Percentiles rank a stretch among this genome's conserved stretches.
phyloP scores from a whole-genome alignment of 2,797 vertebrate genomes.

The Halcyon leucocephala region DNA sequence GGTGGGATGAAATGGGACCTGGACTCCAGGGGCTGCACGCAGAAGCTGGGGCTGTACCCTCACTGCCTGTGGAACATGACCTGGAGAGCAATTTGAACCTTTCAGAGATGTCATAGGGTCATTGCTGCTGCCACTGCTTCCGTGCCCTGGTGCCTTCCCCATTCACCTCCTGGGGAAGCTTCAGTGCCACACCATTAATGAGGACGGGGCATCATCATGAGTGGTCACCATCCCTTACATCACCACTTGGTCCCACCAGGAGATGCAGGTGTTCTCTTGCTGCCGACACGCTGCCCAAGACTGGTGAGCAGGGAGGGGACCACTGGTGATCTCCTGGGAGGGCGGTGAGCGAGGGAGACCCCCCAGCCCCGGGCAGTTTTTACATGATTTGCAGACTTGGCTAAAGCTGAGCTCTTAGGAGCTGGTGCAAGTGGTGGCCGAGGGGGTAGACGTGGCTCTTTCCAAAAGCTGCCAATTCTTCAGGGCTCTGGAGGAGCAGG shows the following conservation, averaged over 20 bases:
- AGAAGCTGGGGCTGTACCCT: background rate
- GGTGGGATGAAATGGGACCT: fast-evolving
- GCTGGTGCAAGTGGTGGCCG: background rate
- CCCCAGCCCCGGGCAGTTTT: background rate
- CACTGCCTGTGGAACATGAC: fast-evolving
- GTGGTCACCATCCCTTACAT: background rate
- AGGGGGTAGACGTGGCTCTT: background rate
- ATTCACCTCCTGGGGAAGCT: background rate
- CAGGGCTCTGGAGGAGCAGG: background rate
- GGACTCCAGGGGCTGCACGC: background rate
- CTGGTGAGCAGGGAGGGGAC: background rate
- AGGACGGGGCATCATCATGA: too few relatives aligned
- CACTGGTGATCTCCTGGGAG: background rate
- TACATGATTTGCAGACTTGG: fast-evolving
- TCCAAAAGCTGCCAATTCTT: background rate
- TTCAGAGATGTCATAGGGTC: background rate
- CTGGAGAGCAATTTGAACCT: background rate
- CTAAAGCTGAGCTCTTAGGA: background rate
- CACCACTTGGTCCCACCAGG: background rate
- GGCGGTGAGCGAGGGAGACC: fast-evolving
- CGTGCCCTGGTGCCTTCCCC: fast-evolving
- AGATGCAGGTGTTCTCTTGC: background rate
- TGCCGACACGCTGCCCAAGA: background rate
- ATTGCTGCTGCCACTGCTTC: background rate
- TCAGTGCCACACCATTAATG: fast-evolving